Evolutionary conservation across 2,888 invertebrate genomes (phyloP).

Genomic region (Amphipyra tragopoginis): DNA sequence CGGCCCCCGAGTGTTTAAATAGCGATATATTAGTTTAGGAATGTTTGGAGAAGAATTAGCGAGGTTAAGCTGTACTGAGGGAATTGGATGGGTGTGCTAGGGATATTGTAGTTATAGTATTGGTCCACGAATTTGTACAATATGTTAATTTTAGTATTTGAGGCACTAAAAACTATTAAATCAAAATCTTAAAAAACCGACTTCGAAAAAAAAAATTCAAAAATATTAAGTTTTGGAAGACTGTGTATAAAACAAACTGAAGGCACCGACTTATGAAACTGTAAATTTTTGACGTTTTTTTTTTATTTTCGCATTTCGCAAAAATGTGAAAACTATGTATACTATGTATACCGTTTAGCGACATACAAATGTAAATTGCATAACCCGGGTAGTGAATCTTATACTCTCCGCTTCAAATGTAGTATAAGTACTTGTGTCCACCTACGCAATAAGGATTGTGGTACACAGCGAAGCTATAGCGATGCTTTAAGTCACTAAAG

Average conservation of each 20-base stretch:
- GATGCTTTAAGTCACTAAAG: not conserved
- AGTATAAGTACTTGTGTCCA: conserved; percentile 3
- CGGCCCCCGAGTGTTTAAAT: conserved; percentile 2
- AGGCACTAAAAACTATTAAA: too few species aligned
- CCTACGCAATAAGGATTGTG: conserved; percentile 21
- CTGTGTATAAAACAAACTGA: too few species aligned
- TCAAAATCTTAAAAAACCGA: too few species aligned
- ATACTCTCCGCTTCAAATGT: conserved; percentile 1
- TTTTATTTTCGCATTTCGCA: conserved; percentile 12
- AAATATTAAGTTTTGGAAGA: too few species aligned
- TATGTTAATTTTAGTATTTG: too few species aligned
- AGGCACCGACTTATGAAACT: too few species aligned
- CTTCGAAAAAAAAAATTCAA: too few species aligned
- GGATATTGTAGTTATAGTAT: too few species aligned
- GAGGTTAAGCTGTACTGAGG: not conserved
- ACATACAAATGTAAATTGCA: conserved; percentile 10
- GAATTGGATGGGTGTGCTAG: conserved; percentile 1
- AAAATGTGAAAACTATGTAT: conserved; percentile 43
- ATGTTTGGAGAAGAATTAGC: conserved; percentile 5
- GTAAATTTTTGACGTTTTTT: not conserved
- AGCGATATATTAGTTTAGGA: conserved; percentile 6
- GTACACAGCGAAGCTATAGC: conserved; percentile 3
- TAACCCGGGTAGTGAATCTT: conserved; percentile 23
- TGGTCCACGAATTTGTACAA: too few species aligned
- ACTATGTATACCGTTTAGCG: conserved; percentile 32